Evolutionary conservation across 2,113 vertebrate genomes (phyloP).

Genomic region (Glareola pratincola): DNA sequence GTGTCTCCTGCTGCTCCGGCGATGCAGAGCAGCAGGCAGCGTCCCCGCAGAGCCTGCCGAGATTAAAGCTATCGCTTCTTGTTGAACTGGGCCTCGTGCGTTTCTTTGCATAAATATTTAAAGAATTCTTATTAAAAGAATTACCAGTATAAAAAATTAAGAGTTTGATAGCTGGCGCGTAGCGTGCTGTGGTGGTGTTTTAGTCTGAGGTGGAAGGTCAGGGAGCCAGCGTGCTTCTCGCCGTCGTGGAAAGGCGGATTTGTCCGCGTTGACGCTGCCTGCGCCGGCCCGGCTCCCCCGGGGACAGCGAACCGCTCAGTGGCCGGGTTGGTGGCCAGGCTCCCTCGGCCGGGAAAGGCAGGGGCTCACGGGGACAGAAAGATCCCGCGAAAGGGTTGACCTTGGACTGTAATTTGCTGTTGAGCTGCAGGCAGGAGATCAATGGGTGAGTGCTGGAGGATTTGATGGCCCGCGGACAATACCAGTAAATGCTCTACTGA

Average conservation of each 20-base stretch:
- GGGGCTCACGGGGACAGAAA: neutral
- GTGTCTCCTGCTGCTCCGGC: neutral
- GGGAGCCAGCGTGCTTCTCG: fast-evolving
- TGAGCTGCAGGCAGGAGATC: neutral
- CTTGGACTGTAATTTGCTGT: neutral
- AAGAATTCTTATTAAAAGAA: constrained; percentile 71
- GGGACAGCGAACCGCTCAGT: fast-evolving
- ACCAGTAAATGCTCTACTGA: neutral
- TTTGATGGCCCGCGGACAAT: neutral
- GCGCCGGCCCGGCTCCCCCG: neutral
- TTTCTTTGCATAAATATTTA: constrained; percentile 65
- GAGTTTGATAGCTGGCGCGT: neutral
- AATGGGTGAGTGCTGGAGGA: neutral
- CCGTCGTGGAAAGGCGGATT: fast-evolving
- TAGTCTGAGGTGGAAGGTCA: neutral
- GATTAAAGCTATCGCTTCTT: constrained; percentile 59
- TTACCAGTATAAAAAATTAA: constrained; percentile 33
- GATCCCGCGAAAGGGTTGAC: neutral
- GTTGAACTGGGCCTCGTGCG: neutral
- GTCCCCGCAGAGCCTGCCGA: neutral
- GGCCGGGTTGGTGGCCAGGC: neutral
- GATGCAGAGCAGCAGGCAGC: neutral
- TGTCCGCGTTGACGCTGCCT: fast-evolving
- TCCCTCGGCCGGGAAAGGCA: neutral
- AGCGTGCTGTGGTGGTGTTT: neutral